These are phyloP conservation scores for Pogonophryne albipinna DNA, from an alignment of 2,797 vertebrate species.

Conservation along the genomic window DNA sequence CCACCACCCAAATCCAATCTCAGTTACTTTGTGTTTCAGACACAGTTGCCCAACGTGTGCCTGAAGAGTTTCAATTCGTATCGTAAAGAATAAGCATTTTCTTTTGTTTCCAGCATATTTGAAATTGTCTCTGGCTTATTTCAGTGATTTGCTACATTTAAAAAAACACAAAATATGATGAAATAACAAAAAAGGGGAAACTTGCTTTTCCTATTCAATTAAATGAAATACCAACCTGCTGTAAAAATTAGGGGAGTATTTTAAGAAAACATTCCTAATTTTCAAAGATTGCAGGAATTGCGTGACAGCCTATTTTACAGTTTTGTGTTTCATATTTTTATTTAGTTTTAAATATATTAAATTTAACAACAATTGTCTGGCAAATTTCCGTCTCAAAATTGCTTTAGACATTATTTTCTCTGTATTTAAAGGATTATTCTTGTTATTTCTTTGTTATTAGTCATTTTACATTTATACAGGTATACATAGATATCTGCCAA, in stretches of 20 bases:
- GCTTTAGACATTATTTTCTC: neutral
- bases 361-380: neutral
- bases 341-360: neutral
- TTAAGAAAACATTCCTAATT: neutral
- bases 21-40: slow-evolving; percentile 56
- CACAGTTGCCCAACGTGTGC: slow-evolving; percentile 21
- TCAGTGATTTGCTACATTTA: neutral
- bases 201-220: neutral
- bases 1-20: slow-evolving; percentile 62
- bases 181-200: neutral
- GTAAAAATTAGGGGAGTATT: neutral
- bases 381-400: neutral
- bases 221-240: slow-evolving; percentile 6
- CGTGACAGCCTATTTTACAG: neutral
- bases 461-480: neutral
- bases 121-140: neutral
- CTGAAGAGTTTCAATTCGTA: slow-evolving; percentile 37
- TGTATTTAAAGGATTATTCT: neutral
- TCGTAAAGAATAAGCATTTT: neutral
- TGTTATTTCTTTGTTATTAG: neutral
- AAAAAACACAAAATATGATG: neutral
- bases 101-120: neutral
- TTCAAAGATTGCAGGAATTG: neutral
- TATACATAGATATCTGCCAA: neutral
- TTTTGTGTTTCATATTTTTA: neutral